These are phyloP conservation scores for Echiichthys vipera DNA, from an alignment of 2,797 vertebrate genomes.

Conservation along the genomic window DNA sequence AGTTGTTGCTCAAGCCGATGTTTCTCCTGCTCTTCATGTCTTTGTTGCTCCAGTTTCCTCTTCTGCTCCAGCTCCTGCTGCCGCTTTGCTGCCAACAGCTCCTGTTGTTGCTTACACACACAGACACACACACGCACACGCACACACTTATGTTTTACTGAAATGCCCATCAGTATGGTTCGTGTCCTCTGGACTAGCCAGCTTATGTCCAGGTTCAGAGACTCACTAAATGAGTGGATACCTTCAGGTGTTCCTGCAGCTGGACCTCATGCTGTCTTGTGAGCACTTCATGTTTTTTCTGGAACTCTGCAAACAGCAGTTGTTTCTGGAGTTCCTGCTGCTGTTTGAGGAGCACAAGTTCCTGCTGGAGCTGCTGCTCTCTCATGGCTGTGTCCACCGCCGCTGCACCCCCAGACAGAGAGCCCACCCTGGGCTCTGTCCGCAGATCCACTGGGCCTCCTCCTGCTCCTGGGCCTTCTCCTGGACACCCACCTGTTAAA, in stretches of 20 bases:
- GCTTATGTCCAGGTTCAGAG: neutral
- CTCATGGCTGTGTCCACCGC: conserved; percentile 85
- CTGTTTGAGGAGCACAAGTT: conserved; percentile 93
- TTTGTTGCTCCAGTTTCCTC: conserved; percentile 91
- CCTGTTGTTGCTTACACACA: conserved; percentile 92
- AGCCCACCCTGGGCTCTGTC: conserved; percentile 81
- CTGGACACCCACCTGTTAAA: conserved; percentile 56
- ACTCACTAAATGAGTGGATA: conserved; percentile 50
- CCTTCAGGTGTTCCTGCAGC: conserved; percentile 96
- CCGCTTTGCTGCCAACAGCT: conserved; percentile 92
- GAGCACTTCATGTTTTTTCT: conserved; percentile 96
- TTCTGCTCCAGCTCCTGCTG: conserved; percentile 96
- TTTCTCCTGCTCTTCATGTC: conserved; percentile 94
- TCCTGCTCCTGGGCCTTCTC: conserved; percentile 78
- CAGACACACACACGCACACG: conserved; percentile 35
- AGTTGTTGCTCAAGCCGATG: conserved; percentile 94
- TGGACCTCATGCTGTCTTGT: conserved; percentile 95
- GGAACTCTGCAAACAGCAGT: conserved; percentile 96
- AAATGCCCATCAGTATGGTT: neutral
- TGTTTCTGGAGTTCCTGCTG: conserved; percentile 98
- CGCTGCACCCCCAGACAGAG: conserved; percentile 59
- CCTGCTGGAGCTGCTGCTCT: conserved; percentile 95
- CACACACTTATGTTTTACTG: conserved; percentile 16
- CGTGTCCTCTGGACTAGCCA: neutral
- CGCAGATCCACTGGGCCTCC: conserved; percentile 89